These are phyloP conservation scores for Ormia ochracea DNA, from an alignment of 2,888 invertebrate species.

Conservation along the genomic window DNA sequence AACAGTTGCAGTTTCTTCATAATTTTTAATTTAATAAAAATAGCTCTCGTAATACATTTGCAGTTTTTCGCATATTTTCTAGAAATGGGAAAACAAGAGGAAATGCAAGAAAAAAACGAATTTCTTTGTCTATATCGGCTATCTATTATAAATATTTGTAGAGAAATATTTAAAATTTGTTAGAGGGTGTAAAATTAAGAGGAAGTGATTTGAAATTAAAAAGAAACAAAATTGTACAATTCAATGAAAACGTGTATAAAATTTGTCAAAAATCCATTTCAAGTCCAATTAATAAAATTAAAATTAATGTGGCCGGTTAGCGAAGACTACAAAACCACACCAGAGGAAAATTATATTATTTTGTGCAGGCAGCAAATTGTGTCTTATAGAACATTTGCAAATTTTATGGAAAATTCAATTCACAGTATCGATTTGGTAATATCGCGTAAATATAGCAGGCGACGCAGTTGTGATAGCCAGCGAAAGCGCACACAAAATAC, in stretches of 20 bases:
- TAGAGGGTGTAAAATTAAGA: background rate
- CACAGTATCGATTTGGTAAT: slow-evolving; percentile 14
- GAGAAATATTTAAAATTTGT: slow-evolving; percentile 1
- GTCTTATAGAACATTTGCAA: background rate
- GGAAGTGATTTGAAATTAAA: slow-evolving; percentile 33
- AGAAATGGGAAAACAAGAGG: background rate
- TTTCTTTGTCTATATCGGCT: background rate
- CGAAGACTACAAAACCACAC: slow-evolving; percentile 39
- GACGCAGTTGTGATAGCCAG: slow-evolving; percentile 51
- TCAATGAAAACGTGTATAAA: slow-evolving; percentile 56
- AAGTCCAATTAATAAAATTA: slow-evolving; percentile 41
- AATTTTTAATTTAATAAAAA: slow-evolving; percentile 6
- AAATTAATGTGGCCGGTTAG: slow-evolving; percentile 36
- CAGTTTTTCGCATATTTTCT: background rate
- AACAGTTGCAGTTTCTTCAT: slow-evolving; percentile 32
- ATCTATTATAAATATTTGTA: background rate
- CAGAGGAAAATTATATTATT: slow-evolving; percentile 20
- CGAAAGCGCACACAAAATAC: slow-evolving; percentile 47
- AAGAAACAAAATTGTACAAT: background rate
- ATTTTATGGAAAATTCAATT: slow-evolving; percentile 37
- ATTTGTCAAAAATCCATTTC: slow-evolving; percentile 23
- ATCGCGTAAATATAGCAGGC: slow-evolving; percentile 22
- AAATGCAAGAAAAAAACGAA: background rate
- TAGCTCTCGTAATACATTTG: slow-evolving; percentile 2
- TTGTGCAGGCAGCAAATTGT: slow-evolving; percentile 10